A percentile compares a stretch with the other conserved stretches of the same genome.
Conservation (phyloP, 30 jellyfish, hydroid and myxozoan genomes). For the Cassiopea andromeda region DNA sequence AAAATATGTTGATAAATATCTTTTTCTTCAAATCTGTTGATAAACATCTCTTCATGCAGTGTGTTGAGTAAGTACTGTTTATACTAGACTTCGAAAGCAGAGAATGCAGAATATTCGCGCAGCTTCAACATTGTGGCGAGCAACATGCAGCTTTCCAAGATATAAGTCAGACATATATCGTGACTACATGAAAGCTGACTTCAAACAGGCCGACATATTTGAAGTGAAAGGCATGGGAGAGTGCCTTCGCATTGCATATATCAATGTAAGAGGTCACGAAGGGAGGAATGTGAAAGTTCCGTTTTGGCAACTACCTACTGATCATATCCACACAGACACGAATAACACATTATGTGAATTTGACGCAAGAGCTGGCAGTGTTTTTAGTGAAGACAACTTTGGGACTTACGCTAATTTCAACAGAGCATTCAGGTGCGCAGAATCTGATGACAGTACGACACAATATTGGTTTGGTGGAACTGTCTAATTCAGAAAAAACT, state of each 20-base stretch:
- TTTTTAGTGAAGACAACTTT: background rate
- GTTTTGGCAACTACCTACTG: background rate
- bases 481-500: no score
- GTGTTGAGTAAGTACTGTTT: background rate
- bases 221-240: background rate
- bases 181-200: conserved; percentile 13
- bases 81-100: background rate
- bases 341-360: background rate
- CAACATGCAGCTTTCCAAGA: conserved; percentile 23
- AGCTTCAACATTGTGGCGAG: conserved; percentile 28
- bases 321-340: background rate
- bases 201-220: background rate
- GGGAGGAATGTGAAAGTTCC: background rate
- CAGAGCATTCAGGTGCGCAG: background rate
- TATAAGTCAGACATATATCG: background rate
- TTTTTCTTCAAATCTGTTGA: no score
- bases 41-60: no score
- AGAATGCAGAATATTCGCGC: conserved; percentile 16
- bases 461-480: background rate
- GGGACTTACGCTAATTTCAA: background rate
- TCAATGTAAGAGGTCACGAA: background rate
- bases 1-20: no score
- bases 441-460: background rate
- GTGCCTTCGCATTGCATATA: background rate
- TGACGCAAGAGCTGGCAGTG: background rate